A percentile compares a stretch with the other conserved stretches of the same genome.
phyloP scores from a whole-genome alignment of 37 sponge, comb jelly and placozoan genomes.

The Spongilla lacustris region DNA sequence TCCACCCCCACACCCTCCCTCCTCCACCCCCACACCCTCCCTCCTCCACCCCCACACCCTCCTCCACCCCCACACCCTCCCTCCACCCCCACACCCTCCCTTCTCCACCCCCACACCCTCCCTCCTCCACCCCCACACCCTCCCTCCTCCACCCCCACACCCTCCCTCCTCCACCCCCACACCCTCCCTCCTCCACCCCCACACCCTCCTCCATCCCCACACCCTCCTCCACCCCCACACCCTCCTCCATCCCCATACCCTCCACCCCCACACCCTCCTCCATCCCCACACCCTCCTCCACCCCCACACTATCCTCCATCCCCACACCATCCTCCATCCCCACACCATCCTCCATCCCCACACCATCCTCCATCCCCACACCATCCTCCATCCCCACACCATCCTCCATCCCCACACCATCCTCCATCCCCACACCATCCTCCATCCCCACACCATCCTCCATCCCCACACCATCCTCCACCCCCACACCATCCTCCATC shows the following conservation, averaged over 20 bases:
- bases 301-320: too few species aligned
- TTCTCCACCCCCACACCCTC: conserved; percentile 10
- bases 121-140: background rate
- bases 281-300: background rate
- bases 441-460: too few species aligned
- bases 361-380: too few species aligned
- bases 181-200: background rate
- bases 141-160: background rate
- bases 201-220: background rate
- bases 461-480: conserved; percentile 14
- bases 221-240: background rate
- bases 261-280: background rate
- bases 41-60: conserved; percentile 2
- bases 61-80: conserved; percentile 13
- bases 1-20: too few species aligned
- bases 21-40: background rate
- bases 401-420: too few species aligned
- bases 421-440: too few species aligned
- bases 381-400: too few species aligned
- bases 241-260: background rate
- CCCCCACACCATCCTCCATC: too few species aligned
- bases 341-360: too few species aligned
- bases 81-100: background rate
- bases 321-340: too few species aligned
- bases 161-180: background rate